Evolutionary conservation across 2,888 invertebrate species (phyloP), one percentile per base, ranked within the genome.

Genomic region (Callimorpha dominula): DNA sequence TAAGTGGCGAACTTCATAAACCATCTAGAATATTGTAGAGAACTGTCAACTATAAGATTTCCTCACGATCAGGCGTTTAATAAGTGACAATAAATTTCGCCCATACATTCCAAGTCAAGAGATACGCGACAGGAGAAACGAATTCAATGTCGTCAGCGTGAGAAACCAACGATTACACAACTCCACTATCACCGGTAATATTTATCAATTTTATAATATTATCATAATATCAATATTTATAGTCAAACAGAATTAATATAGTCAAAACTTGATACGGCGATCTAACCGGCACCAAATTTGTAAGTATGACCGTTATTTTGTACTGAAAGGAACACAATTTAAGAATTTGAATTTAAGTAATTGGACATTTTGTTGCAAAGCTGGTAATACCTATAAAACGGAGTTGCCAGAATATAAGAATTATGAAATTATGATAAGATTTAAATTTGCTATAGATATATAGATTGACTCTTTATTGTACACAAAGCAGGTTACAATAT

Each of bases 151-250:
- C 60, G 14, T 60, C 60, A 60, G 14, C 31, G 31, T 60, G 31
- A 60, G 60, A 60, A 60, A 60, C 60, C 60, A 31, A 60, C 31
- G 60, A 31, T 60, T 60, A 60, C 60, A 60, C 60, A 60, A 60
- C 60, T 60, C 31, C 0, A 60, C 31, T 60, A 14, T 20, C 57
- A 20, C 12, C 31, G 4, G 14, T 60, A 31, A 31, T 31, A 60
- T 60, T 60, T 31, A 60, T 60, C 60, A 60, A 60, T 20, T 20
- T 20, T 31, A 20, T 57, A 57, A 57, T 14, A 60, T 60, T 60
- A 60, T 60, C 60, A 60, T 60, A 60, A 60, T 60, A 60, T 14
- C 31, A 31, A 60, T 60, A 60, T 60, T 60, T 31, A 60, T 1
- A 60, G 31, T 60, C 60, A 60, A 60, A 60, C 11, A 60, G 20